Base-by-base conservation (phyloP, 2,113 vertebrate genomes). In the Megaceryle maxima region DNA sequence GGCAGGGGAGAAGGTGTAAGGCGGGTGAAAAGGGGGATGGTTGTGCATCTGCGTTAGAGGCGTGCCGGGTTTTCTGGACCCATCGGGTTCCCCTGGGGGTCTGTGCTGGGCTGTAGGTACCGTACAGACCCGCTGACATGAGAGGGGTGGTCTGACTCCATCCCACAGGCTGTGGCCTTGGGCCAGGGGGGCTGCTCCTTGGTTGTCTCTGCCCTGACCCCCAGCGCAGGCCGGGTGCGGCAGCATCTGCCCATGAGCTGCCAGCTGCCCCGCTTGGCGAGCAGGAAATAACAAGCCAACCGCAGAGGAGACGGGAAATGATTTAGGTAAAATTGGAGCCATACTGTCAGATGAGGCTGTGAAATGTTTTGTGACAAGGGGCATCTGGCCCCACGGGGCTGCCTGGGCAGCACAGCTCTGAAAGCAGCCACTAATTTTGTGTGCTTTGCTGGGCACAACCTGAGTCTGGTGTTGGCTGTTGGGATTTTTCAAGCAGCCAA, bases 201-300 rank as follows among this genome's bases (percentile, higher is more conserved):
- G 8, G 35, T 31, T 10, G 10, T 19, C 26, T 53, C 39, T 67
- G 83, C n/a, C 21, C 31, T 2, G 28, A 39, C 19, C 41, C 46
- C 33, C 15, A 11, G 55, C 24, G 5, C 53, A 14, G 4, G 0
- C 6, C 4, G 9, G 28, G 46, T 10, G 7, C 0, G 3, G 46
- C 63, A n/a, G 84, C 84, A 67, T n/a, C 82, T 1, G 80, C 41
- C 60, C 33, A 51, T 1, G 22, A 10, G 70, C 53, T 63, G n/a
- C 72, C 53, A 17, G 11, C 75, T 5, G 13, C 59, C 41, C n/a
- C 1, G 19, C 64, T 62, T 14, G 10, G 57, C 6, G 29, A n/a
- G 85, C 88, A 93, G 96, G 96, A 97, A 97, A 96, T 79, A 96
- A 92, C 97, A 97, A 88, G 21, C 43, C 70, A 87, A 96, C 97